Base-by-base conservation (phyloP, 30 jellyfish, hydroid and myxozoan species). In the Calvadosia cruxmelitensis region DNA sequence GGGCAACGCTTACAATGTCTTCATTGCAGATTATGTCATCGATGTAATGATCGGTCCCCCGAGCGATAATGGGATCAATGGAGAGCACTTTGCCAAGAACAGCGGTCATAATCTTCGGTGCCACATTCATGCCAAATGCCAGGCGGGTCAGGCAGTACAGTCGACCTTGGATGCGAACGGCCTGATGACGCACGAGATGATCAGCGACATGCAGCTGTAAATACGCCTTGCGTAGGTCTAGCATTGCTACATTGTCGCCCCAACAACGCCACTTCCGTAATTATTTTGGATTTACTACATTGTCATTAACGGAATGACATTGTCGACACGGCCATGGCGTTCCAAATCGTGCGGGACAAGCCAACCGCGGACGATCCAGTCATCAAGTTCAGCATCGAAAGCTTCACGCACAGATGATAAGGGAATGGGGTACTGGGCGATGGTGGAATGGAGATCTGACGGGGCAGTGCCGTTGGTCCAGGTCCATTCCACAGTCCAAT, bases 121-220 rank as follows among this genome's bases (percentile, higher is more conserved):
- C 1, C 28, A 3, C 23, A 1, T 0, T 26, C 76, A 66, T 30
- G n/a, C 79, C 79, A 36, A 69, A 69, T 28, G 72, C 79, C 79
- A 69, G 26, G 25, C 76, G 79, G 24, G 79, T 69, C 71, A 69
- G 13, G 76, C n/a, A 36, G 32, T 69, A 69, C 48, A 5, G 0
- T 15, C 20, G 23, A 20, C 79, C 72, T 69, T 69, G 42, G 50
- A 35, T 27, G 33, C 23, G 51, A 0, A 71, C 62, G 25, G 50
- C 33, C 76, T 71, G 5, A 25, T 71, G 76, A 31, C 57, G 7
- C 51, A 25, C 32, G 31, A 62, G 1, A n/a, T n/a, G n/a, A n/a
- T n/a, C n/a, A n/a, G n/a, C n/a, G n/a, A n/a, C n/a, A n/a, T n/a
- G n/a, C n/a, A 71, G 12, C 76, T 71, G 81, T 52, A 71, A 62